Evolutionary conservation across 1,140 invertebrate species (phyloP).

Genomic region (Leguminivora glycinivorella): DNA sequence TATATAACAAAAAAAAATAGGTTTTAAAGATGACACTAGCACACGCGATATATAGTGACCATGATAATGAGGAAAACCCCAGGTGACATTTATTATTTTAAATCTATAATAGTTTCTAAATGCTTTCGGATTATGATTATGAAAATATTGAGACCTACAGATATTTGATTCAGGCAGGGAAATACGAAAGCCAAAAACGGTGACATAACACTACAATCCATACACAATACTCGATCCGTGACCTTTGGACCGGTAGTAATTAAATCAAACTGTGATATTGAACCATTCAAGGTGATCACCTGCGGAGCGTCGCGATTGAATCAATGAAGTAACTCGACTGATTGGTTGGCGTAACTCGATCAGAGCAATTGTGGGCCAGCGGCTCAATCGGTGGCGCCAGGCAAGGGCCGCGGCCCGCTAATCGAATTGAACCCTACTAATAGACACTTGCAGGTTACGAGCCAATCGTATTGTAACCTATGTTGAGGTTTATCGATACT

Average conservation of each 20-base stretch:
- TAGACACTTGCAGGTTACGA: background rate
- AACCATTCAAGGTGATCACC: slow-evolving; percentile 25
- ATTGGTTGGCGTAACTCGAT: slow-evolving; percentile 32
- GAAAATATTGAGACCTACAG: too few species aligned
- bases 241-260: slow-evolving; percentile 23
- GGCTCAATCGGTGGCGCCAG: slow-evolving; percentile 38
- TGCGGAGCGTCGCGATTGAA: slow-evolving; percentile 9
- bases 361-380: slow-evolving; percentile 33
- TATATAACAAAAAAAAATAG: too few species aligned
- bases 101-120: too few species aligned
- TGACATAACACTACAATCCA: background rate
- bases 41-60: too few species aligned
- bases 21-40: too few species aligned
- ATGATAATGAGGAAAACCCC: too few species aligned
- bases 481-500: background rate
- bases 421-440: slow-evolving; percentile 39
- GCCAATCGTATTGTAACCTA: background rate
- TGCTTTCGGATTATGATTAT: too few species aligned
- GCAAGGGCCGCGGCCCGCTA: slow-evolving; percentile 38
- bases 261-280: slow-evolving; percentile 23
- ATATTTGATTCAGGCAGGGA: background rate
- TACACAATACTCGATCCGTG: background rate
- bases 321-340: slow-evolving; percentile 13
- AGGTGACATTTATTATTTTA: too few species aligned
- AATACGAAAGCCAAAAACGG: background rate